These are phyloP conservation scores for Pseudomyrmex pallidus DNA, from an alignment of 1,140 invertebrate genomes.

Conservation along the genomic window DNA sequence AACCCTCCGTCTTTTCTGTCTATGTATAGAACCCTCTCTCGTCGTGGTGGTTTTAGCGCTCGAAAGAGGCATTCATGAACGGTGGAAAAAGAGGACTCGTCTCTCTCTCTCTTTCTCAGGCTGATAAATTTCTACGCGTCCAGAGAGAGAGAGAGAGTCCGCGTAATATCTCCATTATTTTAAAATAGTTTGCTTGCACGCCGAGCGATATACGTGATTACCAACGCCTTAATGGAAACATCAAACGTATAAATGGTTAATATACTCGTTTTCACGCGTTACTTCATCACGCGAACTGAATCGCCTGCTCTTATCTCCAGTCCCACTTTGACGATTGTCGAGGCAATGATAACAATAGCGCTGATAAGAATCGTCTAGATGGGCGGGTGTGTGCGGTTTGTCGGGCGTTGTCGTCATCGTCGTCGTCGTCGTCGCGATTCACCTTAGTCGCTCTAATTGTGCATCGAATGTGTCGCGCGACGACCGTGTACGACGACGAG, in stretches of 20 bases:
- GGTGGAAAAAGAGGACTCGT: slow-evolving; percentile 5
- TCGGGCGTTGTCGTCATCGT: slow-evolving; percentile 23
- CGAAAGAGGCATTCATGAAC: slow-evolving; percentile 24
- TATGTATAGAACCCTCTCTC: slow-evolving; percentile 42
- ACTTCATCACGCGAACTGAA: background rate
- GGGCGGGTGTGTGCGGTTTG: background rate
- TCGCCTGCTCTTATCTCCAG: slow-evolving; percentile 40
- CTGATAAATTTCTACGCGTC: background rate
- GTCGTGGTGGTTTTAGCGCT: background rate
- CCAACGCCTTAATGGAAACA: background rate
- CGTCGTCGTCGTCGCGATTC: slow-evolving; percentile 11
- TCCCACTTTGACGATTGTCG: slow-evolving; percentile 8
- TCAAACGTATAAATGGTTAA: background rate
- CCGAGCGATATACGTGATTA: background rate
- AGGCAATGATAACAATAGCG: slow-evolving; percentile 41
- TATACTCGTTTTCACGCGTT: background rate
- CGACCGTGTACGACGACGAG: background rate
- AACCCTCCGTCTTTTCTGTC: slow-evolving; percentile 19
- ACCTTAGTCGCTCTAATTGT: slow-evolving; percentile 1
- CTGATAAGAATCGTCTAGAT: slow-evolving; percentile 46
- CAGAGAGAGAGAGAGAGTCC: no score
- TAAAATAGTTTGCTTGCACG: background rate
- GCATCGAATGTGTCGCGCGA: background rate
- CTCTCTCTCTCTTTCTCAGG: background rate
- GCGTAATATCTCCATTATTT: no score